Percentiles rank a stretch among this genome's conserved stretches.
Conservation (phyloP, 1,140 invertebrate genomes). For the Nasonia vitripennis region DNA sequence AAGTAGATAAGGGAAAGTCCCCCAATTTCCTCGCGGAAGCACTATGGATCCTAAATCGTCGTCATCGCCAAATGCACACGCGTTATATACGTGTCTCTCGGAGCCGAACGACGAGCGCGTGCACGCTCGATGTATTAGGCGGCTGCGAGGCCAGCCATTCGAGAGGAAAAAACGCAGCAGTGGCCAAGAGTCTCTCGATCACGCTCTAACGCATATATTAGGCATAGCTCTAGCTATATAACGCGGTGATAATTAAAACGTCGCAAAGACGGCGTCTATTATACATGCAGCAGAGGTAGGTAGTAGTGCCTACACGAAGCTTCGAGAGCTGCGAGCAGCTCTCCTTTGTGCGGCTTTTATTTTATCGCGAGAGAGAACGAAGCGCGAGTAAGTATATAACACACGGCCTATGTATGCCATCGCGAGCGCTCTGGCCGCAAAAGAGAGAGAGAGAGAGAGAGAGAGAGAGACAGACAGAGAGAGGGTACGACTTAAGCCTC, state of each 20-base stretch:
- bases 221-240: not conserved
- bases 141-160: not conserved
- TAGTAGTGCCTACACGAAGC: not conserved
- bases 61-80: not conserved
- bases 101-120: not conserved
- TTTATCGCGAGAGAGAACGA: not conserved
- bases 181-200: not conserved
- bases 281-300: not conserved
- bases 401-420: not conserved
- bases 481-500: not conserved
- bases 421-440: not conserved
- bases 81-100: not conserved
- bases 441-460: too few relatives aligned
- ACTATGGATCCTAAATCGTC: not conserved
- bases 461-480: not conserved
- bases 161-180: not conserved
- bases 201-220: not conserved
- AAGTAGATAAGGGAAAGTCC: not conserved
- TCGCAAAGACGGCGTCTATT: not conserved
- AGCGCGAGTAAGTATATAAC: too few relatives aligned
- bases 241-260: slow-evolving; percentile 2
- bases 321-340: not conserved
- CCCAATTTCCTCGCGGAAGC: not conserved
- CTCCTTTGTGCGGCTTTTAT: not conserved
- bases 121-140: too few relatives aligned